These are phyloP conservation scores for Brachyopa scutellaris DNA, from an alignment of 2,888 invertebrate genomes.

Conservation along the genomic window DNA sequence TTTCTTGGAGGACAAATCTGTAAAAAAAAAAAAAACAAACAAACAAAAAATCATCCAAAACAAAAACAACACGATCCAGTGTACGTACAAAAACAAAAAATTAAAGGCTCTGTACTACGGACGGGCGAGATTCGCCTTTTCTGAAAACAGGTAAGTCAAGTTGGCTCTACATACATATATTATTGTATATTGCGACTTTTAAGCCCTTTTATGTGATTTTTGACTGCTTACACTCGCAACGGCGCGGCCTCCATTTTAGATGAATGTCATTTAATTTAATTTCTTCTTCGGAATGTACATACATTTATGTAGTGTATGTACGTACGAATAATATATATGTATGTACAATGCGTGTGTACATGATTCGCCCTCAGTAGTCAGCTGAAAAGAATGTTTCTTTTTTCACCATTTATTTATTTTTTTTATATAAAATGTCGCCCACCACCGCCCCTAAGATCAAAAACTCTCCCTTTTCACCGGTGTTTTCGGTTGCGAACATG, in stretches of 20 bases:
- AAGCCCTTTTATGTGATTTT: slow-evolving; percentile 41
- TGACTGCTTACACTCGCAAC: not conserved
- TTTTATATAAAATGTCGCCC: slow-evolving; percentile 27
- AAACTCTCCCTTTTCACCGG: slow-evolving; percentile 70
- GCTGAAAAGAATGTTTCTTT: not conserved
- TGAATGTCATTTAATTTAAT: slow-evolving; percentile 46
- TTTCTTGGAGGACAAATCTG: slow-evolving; percentile 37
- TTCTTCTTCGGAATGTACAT: slow-evolving; percentile 5
- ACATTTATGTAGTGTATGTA: too few relatives aligned
- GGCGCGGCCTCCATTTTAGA: slow-evolving; percentile 62
- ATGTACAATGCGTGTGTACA: too few relatives aligned
- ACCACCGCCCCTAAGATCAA: slow-evolving; percentile 12
- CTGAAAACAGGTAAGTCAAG: slow-evolving; percentile 67
- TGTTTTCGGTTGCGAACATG: slow-evolving; percentile 35
- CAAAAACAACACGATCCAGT: slow-evolving; percentile 11
- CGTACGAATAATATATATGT: too few relatives aligned
- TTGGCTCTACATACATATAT: slow-evolving; percentile 23
- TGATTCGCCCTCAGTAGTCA: not conserved
- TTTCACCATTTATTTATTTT: too few relatives aligned
- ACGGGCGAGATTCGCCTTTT: slow-evolving; percentile 42
- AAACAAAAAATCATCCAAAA: slow-evolving; percentile 1
- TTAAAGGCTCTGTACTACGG: slow-evolving; percentile 3
- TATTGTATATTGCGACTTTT: slow-evolving; percentile 24
- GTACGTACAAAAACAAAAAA: not conserved
- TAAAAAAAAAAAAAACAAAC: slow-evolving; percentile 3